Base-by-base conservation (phyloP, 2,888 invertebrate species). In the Thera obeliscata region DNA sequence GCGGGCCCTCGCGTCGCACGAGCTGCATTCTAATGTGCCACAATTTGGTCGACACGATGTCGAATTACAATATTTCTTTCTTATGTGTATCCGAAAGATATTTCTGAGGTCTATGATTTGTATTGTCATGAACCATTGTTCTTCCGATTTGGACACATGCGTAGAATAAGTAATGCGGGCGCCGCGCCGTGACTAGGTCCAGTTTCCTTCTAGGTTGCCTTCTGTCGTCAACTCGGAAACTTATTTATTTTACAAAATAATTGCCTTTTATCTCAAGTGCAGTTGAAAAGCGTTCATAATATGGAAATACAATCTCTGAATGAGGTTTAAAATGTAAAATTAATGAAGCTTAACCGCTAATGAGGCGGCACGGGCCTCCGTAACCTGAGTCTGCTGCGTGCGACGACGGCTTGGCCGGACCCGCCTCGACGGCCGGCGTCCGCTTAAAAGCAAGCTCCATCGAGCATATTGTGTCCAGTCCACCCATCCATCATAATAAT, bases 1-100 rank as follows among this genome's bases (percentile, higher is more conserved):
- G 86, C 84, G 80, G 83, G 81, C 65, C 76, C 67, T 61, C 65
- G 48, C 84, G 81, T 41, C 85, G 91, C 92, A 92, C 93, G 93
- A 88, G 91, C 91, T 87, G 93, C 90, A 93, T 93, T 84, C 83
- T 89, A 90, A 93, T 90, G 87, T 78, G 74, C 74, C 72, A 75
- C 83, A 84, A 88, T 87, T 85, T 84, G 81, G 79, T 80, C 79
- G 79, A 76, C 81, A 65, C 80, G 78, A 78, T 83, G 85, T 85
- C 84, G 83, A 78, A 86, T 87, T 85, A 86, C 74, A 85, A 85
- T 88, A 86, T 84, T 84, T 84, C 76, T 85, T 84, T 79, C 72
- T 69, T 81, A 84, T 81, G 80, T 79, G 76, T 84, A 83, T 88
- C 85, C 79, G 80, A 84, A 82, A 79, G 79, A 82, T 79, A 84